Conservation (phyloP, 2,797 vertebrate species). For the Sarcophilus harrisii region DNA sequence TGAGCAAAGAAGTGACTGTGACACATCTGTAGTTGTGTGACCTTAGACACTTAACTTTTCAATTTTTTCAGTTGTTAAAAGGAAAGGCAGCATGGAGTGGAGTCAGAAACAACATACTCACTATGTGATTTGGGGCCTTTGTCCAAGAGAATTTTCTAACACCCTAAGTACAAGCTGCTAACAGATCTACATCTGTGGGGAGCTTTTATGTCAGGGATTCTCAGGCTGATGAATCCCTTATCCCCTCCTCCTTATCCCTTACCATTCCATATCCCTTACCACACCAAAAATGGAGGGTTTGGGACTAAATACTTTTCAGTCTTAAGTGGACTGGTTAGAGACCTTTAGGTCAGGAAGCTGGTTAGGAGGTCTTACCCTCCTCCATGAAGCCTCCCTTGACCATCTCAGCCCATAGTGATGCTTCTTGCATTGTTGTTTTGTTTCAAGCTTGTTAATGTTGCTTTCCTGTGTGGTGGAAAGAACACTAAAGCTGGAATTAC, state of each 20-base stretch:
- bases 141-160: not conserved
- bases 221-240: not conserved
- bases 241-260: rapidly evolving
- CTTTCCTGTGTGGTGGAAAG: not conserved
- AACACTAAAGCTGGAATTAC: not conserved
- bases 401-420: not conserved
- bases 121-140: not conserved
- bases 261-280: too few relatives aligned
- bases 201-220: not conserved
- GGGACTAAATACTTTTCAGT: too few relatives aligned
- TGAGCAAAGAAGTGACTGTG: not conserved
- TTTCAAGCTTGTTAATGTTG: not conserved
- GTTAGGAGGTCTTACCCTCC: not conserved
- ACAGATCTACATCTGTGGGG: not conserved
- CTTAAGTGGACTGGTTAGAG: not conserved
- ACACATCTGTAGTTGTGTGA: not conserved
- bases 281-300: not conserved
- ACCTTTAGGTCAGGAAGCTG: not conserved
- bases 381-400: not conserved
- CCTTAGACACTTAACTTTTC: not conserved
- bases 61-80: not conserved
- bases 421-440: not conserved
- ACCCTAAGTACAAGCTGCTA: not conserved
- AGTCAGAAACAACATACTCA: not conserved
- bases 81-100: not conserved